Percentiles rank a stretch among this genome's conserved stretches.
phyloP scores from a whole-genome alignment of 2,888 invertebrate species.

The Tricholauxania praeusta region DNA sequence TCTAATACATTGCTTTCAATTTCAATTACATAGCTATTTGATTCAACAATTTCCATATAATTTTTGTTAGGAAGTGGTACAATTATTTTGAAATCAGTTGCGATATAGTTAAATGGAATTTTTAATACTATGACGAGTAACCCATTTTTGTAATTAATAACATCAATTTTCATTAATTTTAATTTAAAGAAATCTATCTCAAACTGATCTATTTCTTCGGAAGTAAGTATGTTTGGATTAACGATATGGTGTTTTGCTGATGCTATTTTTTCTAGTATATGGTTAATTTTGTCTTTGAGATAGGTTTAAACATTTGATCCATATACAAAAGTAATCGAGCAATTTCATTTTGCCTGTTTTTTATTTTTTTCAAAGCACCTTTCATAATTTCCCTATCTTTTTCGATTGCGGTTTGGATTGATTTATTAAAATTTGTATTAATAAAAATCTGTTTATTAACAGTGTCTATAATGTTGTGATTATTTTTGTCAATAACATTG shows the following conservation, averaged over 20 bases:
- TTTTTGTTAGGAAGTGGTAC: too few species aligned
- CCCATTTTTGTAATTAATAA: slow-evolving; percentile 17
- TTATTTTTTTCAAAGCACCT: slow-evolving; percentile 9
- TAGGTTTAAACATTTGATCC: background rate
- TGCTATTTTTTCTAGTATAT: too few species aligned
- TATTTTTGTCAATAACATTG: slow-evolving; percentile 23
- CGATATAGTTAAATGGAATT: slow-evolving; percentile 26
- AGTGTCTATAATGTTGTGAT: background rate
- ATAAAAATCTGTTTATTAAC: too few species aligned
- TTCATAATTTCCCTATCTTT: slow-evolving; percentile 24
- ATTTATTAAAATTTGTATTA: too few species aligned
- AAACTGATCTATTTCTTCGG: too few species aligned
- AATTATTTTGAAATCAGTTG: background rate
- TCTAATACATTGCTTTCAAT: too few species aligned
- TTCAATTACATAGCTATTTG: too few species aligned
- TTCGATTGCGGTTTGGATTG: slow-evolving; percentile 7
- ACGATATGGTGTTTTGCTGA: too few species aligned
- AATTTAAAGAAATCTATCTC: slow-evolving; percentile 8
- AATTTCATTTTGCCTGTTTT: slow-evolving; percentile 33
- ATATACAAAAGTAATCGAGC: background rate
- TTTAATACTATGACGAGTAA: slow-evolving; percentile 30
- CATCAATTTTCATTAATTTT: slow-evolving; percentile 31
- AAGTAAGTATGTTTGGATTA: too few species aligned
- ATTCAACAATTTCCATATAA: too few species aligned
- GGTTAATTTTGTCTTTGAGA: slow-evolving; percentile 27